Base-by-base conservation (phyloP, 2,888 invertebrate species). In the Onchidella celtica region DNA sequence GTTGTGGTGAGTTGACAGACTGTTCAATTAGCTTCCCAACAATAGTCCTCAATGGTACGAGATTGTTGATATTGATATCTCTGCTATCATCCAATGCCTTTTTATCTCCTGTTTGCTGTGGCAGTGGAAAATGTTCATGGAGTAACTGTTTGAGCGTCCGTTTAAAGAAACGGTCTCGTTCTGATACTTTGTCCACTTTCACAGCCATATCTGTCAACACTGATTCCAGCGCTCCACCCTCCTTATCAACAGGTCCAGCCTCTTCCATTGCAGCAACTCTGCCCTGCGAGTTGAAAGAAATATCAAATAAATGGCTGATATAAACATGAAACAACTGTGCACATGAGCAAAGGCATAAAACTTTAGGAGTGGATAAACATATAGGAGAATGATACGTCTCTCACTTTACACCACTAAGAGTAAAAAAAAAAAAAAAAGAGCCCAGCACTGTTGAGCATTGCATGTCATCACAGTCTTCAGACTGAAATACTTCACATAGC, bases 1-100 rank as follows among this genome's bases (percentile, higher is more conserved):
- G 74, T 14, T 55, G 72, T 36, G 75, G 81, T n/a, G 69, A 73
- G 75, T 81, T 81, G 3, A 81, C 24, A 9, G 81, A 65, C 61
- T 81, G 74, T 38, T 81, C 81, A 36, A 81, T 81, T 40, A 81
- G 36, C 47, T 0, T 57, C 11, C 75, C 75, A 34, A 81, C 29
- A 21, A 81, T 69, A n/a, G 66, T 11, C 27, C 24, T 69, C 9
- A 81, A 24, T n/a, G 66, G 27, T 34, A 81, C n/a, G n/a, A 47
- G 24, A 29, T 32, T 66, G 27, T 27, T n/a, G n/a, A 57, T 29
- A 38, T 74, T 61, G 29, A 34, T 3, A 24, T 68, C 57, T 68
- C 32, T 63, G n/a, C 27, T 34, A 27, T 59, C 65, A 9, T 57
- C 55, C n/a, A 59, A 14, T 29, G 27, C 27, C 1, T 29, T 29